Evolutionary conservation across 2,797 vertebrate species (phyloP).

Genomic region (Catamblyrhynchus diadema): DNA sequence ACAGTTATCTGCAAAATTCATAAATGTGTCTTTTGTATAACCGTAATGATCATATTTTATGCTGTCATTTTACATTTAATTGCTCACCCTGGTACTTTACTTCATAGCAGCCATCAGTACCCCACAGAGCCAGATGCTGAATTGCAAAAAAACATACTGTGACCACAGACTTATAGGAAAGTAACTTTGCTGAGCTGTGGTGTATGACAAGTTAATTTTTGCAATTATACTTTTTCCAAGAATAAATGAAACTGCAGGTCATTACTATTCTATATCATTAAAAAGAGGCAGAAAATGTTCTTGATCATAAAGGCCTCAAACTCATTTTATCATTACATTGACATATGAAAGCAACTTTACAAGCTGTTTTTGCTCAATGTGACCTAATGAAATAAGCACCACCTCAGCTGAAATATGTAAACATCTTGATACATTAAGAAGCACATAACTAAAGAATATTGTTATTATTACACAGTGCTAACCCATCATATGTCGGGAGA

Average conservation of each 20-base stretch:
- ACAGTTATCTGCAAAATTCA: constrained; percentile 91
- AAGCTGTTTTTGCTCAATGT: constrained; percentile 47
- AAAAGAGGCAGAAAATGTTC: constrained; percentile 69
- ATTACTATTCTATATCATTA: constrained; percentile 76
- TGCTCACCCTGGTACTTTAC: constrained; percentile 87
- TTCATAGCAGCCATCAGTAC: constrained; percentile 85
- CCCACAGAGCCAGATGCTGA: constrained; percentile 87
- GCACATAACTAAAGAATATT: constrained; percentile 12
- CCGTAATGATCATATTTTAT: constrained; percentile 93
- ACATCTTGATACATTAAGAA: constrained; percentile 38
- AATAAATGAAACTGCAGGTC: constrained; percentile 80
- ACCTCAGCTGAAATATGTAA: constrained; percentile 65
- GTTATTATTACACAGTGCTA: constrained; percentile 34
- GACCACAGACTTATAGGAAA: constrained; percentile 81
- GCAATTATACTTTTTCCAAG: constrained; percentile 85
- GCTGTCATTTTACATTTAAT: constrained; percentile 95
- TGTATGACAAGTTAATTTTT: constrained; percentile 92
- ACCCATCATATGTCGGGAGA: constrained; percentile 6
- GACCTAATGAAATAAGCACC: constrained; percentile 66
- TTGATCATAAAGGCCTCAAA: constrained; percentile 74
- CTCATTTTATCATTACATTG: constrained; percentile 68
- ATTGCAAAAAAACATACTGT: constrained; percentile 86
- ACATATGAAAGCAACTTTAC: constrained; percentile 72
- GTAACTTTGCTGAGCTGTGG: constrained; percentile 85
- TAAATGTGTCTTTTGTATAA: constrained; percentile 91